phyloP scores from a whole-genome alignment of 1,140 invertebrate genomes.

The Drosophila ananassae region DNA sequence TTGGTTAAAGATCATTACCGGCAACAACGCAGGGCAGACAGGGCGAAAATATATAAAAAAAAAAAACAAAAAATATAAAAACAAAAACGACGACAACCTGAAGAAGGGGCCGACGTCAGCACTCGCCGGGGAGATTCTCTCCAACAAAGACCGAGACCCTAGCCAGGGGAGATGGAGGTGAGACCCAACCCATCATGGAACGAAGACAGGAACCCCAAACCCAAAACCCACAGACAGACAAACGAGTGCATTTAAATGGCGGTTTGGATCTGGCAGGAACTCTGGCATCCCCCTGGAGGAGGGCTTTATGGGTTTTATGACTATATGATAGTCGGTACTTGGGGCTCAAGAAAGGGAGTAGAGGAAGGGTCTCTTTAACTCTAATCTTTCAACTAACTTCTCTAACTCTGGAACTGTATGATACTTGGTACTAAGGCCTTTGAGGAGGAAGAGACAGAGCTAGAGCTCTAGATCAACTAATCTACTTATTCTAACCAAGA shows the following conservation, averaged over 20 bases:
- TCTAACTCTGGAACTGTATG: not conserved
- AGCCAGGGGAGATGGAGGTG: conserved; percentile 10
- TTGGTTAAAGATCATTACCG: conserved; percentile 83
- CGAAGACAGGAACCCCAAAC: conserved; percentile 18
- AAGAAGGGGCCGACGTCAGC: conserved; percentile 60
- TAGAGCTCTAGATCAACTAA: not conserved
- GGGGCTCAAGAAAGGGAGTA: not conserved
- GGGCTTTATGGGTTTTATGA: too few species aligned
- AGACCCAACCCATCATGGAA: conserved; percentile 23
- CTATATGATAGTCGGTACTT: not conserved
- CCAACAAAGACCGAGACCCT: conserved; percentile 27
- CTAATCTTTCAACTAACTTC: too few species aligned
- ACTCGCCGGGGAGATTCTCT: conserved; percentile 29
- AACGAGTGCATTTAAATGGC: conserved; percentile 26
- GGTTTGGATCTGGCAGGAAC: conserved; percentile 22
- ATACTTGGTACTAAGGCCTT: not conserved
- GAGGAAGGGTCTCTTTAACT: too few species aligned
- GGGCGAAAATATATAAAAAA: not conserved
- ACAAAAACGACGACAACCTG: conserved; percentile 39
- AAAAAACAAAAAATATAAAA: not conserved
- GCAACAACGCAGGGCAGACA: conserved; percentile 46
- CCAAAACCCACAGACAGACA: conserved; percentile 16
- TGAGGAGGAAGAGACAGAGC: not conserved
- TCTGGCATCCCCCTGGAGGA: conserved; percentile 3
- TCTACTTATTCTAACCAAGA: too few species aligned